Conservation (phyloP, 2,797 vertebrate species). For the Anas acuta region DNA sequence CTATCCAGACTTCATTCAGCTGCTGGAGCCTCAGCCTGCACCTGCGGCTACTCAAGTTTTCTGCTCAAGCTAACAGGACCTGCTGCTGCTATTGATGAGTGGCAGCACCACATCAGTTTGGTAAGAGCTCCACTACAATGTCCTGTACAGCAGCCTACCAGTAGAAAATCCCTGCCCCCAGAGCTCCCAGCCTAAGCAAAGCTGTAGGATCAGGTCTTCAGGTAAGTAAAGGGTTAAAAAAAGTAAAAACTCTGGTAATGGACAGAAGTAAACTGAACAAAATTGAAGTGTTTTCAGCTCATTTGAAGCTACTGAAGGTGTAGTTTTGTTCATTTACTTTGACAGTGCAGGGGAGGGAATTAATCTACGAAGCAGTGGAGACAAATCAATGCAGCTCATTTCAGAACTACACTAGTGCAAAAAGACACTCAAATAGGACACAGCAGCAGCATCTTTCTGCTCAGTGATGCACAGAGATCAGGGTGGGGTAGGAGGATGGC, state of each 20-base stretch:
- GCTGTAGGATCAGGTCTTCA: neutral
- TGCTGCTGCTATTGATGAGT: accelerated
- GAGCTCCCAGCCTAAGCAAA: neutral
- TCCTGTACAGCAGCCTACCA: neutral
- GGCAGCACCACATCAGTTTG: accelerated
- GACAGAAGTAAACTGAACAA: neutral
- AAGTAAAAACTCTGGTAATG: neutral
- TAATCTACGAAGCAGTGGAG: neutral
- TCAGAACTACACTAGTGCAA: neutral
- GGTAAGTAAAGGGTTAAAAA: conserved; percentile 12
- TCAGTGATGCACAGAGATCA: accelerated
- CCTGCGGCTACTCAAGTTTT: neutral
- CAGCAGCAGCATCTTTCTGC: neutral
- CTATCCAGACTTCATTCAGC: neutral
- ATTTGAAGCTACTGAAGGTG: neutral
- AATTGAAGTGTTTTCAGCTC: neutral
- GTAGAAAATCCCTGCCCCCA: neutral
- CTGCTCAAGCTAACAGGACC: neutral
- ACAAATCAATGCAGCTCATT: accelerated
- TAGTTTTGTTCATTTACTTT: neutral
- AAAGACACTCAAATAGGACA: accelerated
- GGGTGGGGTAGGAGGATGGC: accelerated
- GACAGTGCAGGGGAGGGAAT: neutral
- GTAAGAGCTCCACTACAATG: accelerated
- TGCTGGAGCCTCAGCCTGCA: neutral